Percentiles rank a stretch among this genome's conserved stretches.
Conservation (phyloP, 2,888 invertebrate species). For the Lepidonotus clava region DNA sequence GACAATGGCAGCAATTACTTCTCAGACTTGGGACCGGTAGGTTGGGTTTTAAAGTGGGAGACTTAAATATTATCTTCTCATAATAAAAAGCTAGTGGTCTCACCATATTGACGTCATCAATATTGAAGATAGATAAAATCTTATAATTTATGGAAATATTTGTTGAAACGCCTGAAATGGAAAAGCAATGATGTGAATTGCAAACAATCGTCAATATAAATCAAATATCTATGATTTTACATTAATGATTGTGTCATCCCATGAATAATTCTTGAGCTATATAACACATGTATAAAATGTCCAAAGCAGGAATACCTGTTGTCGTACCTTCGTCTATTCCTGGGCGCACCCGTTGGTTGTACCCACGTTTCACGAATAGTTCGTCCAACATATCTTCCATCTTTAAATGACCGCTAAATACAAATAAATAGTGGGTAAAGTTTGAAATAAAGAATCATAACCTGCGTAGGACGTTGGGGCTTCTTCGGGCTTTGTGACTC, state of each 20-base stretch:
- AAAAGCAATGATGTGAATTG: neutral
- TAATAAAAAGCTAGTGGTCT: neutral
- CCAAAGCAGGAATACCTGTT: too few species aligned
- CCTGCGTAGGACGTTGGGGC: too few species aligned
- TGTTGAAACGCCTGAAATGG: neutral
- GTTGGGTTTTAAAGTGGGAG: too few species aligned
- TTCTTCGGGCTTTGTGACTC: too few species aligned
- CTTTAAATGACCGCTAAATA: neutral
- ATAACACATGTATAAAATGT: neutral
- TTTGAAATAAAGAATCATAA: too few species aligned
- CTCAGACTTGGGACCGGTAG: too few species aligned
- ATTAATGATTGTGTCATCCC: neutral
- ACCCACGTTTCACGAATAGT: neutral
- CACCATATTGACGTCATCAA: neutral
- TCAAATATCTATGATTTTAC: neutral
- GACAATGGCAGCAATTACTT: too few species aligned
- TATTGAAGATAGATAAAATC: neutral
- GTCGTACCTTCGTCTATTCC: neutral
- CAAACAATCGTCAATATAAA: neutral
- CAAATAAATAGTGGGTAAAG: too few species aligned
- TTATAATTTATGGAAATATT: neutral
- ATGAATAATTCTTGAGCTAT: neutral
- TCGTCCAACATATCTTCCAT: conserved; percentile 23
- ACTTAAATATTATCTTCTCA: too few species aligned
- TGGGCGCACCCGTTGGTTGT: neutral